Evolutionary conservation across 2,113 vertebrate genomes (phyloP).

Genomic region (Lampris incognitus): DNA sequence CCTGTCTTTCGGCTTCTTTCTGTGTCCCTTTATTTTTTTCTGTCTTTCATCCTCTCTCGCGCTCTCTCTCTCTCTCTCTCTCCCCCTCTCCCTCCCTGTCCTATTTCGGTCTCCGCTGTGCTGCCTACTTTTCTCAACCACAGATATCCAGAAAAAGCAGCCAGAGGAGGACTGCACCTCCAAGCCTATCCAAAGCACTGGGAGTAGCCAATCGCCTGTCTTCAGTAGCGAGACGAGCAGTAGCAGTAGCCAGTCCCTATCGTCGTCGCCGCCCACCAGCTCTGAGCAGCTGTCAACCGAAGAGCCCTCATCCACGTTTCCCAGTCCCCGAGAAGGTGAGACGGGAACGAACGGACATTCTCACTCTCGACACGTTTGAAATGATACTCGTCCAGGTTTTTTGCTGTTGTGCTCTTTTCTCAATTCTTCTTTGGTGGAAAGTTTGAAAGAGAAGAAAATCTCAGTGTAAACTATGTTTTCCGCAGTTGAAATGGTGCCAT

Average conservation of each 20-base stretch:
- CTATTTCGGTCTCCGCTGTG: neutral
- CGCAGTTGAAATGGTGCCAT: too few relatives aligned
- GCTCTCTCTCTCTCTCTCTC: neutral
- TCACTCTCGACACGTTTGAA: neutral
- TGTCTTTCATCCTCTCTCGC: neutral
- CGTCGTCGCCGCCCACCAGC: conserved; percentile 82
- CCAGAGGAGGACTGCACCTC: conserved; percentile 90
- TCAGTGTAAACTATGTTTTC: too few relatives aligned
- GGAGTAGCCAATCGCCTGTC: conserved; percentile 89
- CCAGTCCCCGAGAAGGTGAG: conserved; percentile 90
- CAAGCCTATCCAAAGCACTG: conserved; percentile 89
- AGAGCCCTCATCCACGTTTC: conserved; percentile 88
- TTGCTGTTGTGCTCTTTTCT: too few relatives aligned
- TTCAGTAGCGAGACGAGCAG: conserved; percentile 90
- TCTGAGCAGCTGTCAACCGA: conserved; percentile 85
- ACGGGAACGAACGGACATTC: neutral
- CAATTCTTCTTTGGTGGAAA: too few relatives aligned
- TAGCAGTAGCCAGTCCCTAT: conserved; percentile 88
- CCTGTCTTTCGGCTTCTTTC: too few relatives aligned
- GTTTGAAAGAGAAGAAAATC: too few relatives aligned
- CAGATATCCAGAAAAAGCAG: conserved; percentile 95
- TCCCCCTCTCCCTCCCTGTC: conserved; percentile 9
- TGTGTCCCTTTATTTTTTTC: neutral
- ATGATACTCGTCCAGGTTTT: too few relatives aligned
- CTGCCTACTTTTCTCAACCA: conserved; percentile 11